These are phyloP conservation scores for Myotis vivesi DNA, from an alignment of 2,797 vertebrate species.

Conservation along the genomic window DNA sequence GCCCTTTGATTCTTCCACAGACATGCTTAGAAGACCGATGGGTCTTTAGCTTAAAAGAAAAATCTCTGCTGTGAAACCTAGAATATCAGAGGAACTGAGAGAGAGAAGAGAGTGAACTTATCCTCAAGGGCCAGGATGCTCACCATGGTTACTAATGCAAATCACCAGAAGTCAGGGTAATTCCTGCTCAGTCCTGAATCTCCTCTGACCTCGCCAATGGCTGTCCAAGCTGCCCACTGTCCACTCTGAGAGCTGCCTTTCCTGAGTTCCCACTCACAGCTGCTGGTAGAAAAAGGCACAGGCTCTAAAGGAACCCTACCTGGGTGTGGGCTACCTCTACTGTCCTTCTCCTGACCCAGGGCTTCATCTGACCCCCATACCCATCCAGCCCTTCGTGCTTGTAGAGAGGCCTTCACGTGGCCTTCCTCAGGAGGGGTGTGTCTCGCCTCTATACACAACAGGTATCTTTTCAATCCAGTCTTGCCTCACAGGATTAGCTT, in stretches of 20 bases:
- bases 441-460: background rate
- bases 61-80: background rate
- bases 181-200: background rate
- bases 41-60: background rate
- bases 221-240: background rate
- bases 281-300: background rate
- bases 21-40: background rate
- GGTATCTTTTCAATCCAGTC: background rate
- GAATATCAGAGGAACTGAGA: background rate
- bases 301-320: background rate
- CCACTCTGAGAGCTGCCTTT: background rate
- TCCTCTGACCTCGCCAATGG: background rate
- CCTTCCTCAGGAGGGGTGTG: background rate
- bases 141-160: background rate
- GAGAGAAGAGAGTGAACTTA: background rate
- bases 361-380: background rate
- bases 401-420: background rate
- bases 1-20: background rate
- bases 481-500: background rate
- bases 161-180: background rate
- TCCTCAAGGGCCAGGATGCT: background rate
- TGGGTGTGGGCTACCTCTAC: background rate
- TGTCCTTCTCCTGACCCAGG: background rate
- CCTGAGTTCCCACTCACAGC: background rate
- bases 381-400: background rate